A percentile compares a stretch with the other conserved stretches of the same genome.
phyloP scores from a whole-genome alignment of 2,888 invertebrate species.

The Watsonalla cultraria region DNA sequence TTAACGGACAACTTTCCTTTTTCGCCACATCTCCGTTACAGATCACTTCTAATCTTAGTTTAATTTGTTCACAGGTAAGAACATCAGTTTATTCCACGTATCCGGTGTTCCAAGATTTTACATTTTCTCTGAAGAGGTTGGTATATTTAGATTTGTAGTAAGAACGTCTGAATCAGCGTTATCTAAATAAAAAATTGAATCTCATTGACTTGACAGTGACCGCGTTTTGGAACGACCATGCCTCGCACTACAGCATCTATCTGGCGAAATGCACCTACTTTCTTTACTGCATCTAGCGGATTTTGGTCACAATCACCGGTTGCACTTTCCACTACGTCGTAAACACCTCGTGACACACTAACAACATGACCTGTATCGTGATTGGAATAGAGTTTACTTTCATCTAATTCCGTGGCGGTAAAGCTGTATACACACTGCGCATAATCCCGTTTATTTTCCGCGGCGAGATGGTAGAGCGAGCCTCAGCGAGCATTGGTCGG shows the following conservation, averaged over 20 bases:
- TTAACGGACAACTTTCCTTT: conserved; percentile 32
- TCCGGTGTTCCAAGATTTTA: neutral
- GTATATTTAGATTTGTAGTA: neutral
- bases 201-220: conserved; percentile 49
- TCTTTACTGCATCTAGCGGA: conserved; percentile 66
- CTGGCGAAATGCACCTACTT: conserved; percentile 69
- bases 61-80: conserved; percentile 41
- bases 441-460: conserved; percentile 56
- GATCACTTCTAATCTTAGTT: conserved; percentile 1
- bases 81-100: neutral
- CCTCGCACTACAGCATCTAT: conserved; percentile 52
- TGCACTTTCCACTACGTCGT: conserved; percentile 26
- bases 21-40: conserved; percentile 10
- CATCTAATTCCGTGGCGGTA: conserved; percentile 25
- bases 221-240: conserved; percentile 46
- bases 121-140: neutral
- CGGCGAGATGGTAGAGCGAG: conserved; percentile 33
- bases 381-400: conserved; percentile 28
- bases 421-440: conserved; percentile 44
- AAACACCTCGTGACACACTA: conserved; percentile 23
- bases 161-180: neutral
- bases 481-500: conserved; percentile 18
- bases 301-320: conserved; percentile 38
- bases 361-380: conserved; percentile 20
- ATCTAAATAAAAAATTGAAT: conserved; percentile 29